Evolutionary conservation across 2,113 vertebrate species (phyloP).

Genomic region (Tragelaphus buxtoni): DNA sequence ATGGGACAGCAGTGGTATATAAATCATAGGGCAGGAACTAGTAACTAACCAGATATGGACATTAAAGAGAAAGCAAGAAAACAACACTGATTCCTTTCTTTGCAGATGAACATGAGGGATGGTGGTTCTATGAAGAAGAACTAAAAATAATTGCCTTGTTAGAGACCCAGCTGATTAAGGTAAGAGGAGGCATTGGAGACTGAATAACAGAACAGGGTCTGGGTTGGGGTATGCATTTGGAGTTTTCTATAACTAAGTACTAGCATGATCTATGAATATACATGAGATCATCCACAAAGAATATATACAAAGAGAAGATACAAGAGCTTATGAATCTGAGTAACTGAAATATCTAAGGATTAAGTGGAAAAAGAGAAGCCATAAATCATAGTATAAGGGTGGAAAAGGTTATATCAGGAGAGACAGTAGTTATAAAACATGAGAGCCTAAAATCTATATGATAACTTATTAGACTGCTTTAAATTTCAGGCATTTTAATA

Average conservation of each 20-base stretch:
- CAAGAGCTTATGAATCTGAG: not conserved
- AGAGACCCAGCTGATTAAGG: not conserved
- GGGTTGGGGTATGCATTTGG: not conserved
- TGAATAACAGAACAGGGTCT: not conserved
- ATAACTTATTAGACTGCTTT: not conserved
- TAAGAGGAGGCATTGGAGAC: not conserved
- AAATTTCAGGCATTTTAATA: not conserved
- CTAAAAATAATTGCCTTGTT: not conserved
- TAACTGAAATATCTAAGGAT: not conserved
- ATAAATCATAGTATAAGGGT: not conserved
- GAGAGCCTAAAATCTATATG: not conserved
- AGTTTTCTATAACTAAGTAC: not conserved
- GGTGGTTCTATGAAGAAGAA: not conserved
- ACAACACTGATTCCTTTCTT: not conserved
- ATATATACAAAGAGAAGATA: not conserved
- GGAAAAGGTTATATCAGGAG: not conserved
- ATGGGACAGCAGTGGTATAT: not conserved
- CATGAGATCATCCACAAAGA: not conserved
- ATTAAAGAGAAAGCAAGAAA: not conserved
- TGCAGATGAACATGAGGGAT: not conserved
- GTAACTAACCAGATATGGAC: not conserved
- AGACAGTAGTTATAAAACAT: not conserved
- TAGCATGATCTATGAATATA: not conserved
- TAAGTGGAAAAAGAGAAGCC: not conserved
- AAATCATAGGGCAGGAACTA: not conserved